phyloP scores from a whole-genome alignment of 2,113 vertebrate species.

The Gobio gobio region DNA sequence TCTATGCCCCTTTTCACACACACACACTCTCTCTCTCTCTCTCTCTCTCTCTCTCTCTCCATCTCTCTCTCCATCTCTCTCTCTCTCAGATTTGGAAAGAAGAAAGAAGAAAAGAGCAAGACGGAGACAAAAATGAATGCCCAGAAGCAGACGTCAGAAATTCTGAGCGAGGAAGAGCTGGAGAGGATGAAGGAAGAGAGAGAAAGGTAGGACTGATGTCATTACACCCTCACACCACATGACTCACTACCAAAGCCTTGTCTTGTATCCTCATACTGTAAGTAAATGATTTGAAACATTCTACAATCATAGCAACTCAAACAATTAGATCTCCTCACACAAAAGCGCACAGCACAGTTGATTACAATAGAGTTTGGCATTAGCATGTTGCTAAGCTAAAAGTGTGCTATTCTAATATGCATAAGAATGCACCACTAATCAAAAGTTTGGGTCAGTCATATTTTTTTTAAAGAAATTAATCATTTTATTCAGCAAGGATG shows the following conservation, averaged over 20 bases:
- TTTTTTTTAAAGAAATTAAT: too few species aligned
- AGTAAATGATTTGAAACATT: not conserved
- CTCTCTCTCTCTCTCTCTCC: not conserved
- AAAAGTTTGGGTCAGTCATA: too few species aligned
- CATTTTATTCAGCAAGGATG: too few species aligned
- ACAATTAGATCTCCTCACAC: too few species aligned
- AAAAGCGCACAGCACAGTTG: too few species aligned
- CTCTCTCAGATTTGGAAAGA: conserved; percentile 89
- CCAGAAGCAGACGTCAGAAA: conserved; percentile 74
- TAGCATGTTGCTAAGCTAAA: too few species aligned
- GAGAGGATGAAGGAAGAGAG: conserved; percentile 83
- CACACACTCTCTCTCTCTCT: conserved; percentile 54
- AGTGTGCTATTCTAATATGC: too few species aligned
- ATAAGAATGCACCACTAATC: too few species aligned
- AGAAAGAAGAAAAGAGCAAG: conserved; percentile 90
- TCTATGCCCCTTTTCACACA: not conserved
- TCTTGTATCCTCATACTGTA: not conserved
- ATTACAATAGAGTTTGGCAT: too few species aligned
- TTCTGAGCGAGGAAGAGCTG: conserved; percentile 83
- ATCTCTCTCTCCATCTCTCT: conserved; percentile 26
- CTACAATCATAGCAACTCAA: not conserved
- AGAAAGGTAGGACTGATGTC: conserved; percentile 63
- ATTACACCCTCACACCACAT: not conserved
- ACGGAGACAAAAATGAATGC: conserved; percentile 76
- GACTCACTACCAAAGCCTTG: not conserved